Percentiles rank a stretch among this genome's conserved stretches.
phyloP scores from a whole-genome alignment of 2,888 invertebrate species.

The Diarsia brunnea region DNA sequence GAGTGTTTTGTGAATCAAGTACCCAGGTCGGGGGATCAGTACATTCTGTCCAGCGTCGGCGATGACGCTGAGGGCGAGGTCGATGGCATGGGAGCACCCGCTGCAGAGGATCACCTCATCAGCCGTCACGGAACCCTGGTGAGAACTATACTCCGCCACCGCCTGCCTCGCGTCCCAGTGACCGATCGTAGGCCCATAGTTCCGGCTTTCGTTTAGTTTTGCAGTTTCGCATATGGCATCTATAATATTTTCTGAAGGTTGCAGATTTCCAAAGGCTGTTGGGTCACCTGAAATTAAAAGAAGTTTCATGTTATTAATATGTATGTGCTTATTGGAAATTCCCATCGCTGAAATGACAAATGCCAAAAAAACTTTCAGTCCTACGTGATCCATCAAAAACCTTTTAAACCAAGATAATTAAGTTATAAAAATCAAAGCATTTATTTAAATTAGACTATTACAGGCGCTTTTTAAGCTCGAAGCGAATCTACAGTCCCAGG shows the following conservation, averaged over 20 bases:
- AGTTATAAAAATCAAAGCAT: too few species aligned
- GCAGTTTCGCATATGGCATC: constrained; percentile 94
- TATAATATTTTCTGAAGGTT: constrained; percentile 94
- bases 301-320: neutral
- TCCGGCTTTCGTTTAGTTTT: constrained; percentile 93
- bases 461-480: too few species aligned
- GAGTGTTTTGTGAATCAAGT: constrained; percentile 96
- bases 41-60: constrained; percentile 98
- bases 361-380: neutral
- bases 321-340: neutral
- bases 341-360: neutral
- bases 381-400: neutral
- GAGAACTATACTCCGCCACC: constrained; percentile 95
- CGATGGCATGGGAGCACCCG: constrained; percentile 98
- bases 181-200: constrained; percentile 97
- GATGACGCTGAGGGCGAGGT: constrained; percentile 96
- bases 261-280: constrained; percentile 97
- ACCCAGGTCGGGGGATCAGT: constrained; percentile 97
- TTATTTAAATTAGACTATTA: too few species aligned
- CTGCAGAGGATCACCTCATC: constrained; percentile 97
- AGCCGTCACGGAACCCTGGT: constrained; percentile 87
- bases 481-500: too few species aligned
- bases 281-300: constrained; percentile 94
- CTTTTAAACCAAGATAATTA: neutral
- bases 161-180: constrained; percentile 94